Percentiles rank a stretch among this genome's conserved stretches.
These are phyloP conservation scores for Oreochromis grahami DNA, from an alignment of 2,797 vertebrate genomes.

Conservation along the genomic window DNA sequence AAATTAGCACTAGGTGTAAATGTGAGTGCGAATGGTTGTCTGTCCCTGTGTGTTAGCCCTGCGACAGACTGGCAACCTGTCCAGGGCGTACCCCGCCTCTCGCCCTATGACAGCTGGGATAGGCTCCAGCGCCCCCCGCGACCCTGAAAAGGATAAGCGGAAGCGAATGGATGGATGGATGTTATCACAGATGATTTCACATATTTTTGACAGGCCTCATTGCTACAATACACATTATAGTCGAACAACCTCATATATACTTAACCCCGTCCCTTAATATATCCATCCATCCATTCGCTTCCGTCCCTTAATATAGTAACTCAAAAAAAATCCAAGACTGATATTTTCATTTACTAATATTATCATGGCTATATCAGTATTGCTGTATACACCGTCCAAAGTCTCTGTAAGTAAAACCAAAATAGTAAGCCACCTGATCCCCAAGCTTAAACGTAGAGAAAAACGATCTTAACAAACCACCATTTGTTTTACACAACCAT, in stretches of 20 bases:
- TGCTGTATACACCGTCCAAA: not conserved
- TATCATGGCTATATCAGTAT: not conserved
- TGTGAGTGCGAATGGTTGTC: too few species aligned
- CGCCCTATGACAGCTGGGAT: too few species aligned
- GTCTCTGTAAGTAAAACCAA: not conserved
- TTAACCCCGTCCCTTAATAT: not conserved
- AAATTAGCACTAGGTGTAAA: too few species aligned
- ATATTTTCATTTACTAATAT: not conserved
- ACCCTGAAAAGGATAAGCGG: too few species aligned
- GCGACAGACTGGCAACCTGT: too few species aligned
- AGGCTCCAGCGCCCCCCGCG: too few species aligned
- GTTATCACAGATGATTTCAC: not conserved
- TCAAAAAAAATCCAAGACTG: not conserved
- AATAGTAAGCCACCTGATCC: not conserved
- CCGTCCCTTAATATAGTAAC: not conserved
- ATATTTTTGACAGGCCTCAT: not conserved
- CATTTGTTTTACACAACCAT: not conserved
- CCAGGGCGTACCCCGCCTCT: too few species aligned
- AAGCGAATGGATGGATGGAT: too few species aligned
- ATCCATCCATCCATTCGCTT: too few species aligned
- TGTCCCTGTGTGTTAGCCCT: too few species aligned
- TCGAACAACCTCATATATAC: not conserved
- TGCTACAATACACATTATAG: not conserved
- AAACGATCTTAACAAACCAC: not conserved
- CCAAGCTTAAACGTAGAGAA: not conserved